Base-by-base conservation (phyloP, 2,797 vertebrate species). In the Syngnathus rostellatus region DNA sequence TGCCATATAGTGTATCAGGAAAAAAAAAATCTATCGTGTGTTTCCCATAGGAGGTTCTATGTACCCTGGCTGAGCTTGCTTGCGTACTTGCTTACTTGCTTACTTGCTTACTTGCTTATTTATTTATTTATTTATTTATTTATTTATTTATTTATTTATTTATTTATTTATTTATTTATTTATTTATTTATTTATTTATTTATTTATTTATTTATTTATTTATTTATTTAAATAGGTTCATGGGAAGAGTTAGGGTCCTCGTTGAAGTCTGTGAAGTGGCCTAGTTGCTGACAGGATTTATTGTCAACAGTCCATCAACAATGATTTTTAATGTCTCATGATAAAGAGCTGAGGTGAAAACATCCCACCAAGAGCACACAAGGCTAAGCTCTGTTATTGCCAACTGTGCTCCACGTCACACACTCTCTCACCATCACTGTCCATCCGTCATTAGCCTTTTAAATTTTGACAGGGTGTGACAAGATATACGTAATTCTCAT, bases 241-340 rank as follows among this genome's bases (percentile, higher is more conserved):
- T 83, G 6, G 14, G 55, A 25, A 5, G 10, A 88, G 81, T 86
- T 83, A 83, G 79, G 85, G 81, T 77, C 81, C 59, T 41, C 72
- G 70, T 77, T 80, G 78, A 74, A 76, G 74, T 75, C 72, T 68
- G 77, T 81, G 81, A 86, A 88, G 86, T 80, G 86, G 76, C 71
- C 79, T 60, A 62, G 82, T 85, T 75, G 64, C 79, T 71, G 81
- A 79, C 40, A 63, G 71, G 85, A 92, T 91, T 91, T 92, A 91
- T 86, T 73, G 86, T 77, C 53, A 65, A 73, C 66, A 61, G 77
- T 86, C 85, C 79, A 76, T 89, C 87, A 83, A 82, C 64, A 37
- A 71, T 79, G 84, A 90, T 88, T 84, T 63, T 87, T 90, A 90
- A 90, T 88, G 80, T 82, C 72, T 76, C 72, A 80, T 89, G 88